Evolutionary conservation across 2,797 vertebrate genomes (phyloP).

Genomic region (Neomorphus geoffroyi): DNA sequence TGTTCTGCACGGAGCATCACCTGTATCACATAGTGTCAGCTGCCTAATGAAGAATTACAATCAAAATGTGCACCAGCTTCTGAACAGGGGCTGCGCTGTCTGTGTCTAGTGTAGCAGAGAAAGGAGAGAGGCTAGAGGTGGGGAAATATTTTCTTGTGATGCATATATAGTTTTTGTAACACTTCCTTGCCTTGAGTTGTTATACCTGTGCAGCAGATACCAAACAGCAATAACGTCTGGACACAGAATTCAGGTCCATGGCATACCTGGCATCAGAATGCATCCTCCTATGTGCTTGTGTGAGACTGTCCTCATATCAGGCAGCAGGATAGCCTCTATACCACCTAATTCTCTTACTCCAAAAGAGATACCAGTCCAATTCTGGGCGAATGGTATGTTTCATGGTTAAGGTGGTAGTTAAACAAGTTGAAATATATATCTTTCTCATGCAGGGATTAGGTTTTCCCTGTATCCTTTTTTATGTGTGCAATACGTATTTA

Average conservation of each 20-base stretch:
- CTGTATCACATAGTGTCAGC: neutral
- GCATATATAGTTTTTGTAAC: neutral
- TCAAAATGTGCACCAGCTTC: neutral
- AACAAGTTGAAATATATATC: neutral
- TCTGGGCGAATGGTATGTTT: neutral
- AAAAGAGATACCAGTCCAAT: neutral
- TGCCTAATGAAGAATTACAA: neutral
- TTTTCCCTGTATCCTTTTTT: neutral
- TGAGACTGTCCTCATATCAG: fast-evolving
- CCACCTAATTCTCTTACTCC: neutral
- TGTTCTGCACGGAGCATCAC: neutral
- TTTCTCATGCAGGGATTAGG: neutral
- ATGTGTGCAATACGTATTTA: neutral
- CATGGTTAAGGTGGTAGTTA: neutral
- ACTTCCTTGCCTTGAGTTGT: neutral
- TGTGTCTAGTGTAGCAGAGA: neutral
- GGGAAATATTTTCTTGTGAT: neutral
- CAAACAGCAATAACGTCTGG: neutral
- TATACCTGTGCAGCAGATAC: neutral
- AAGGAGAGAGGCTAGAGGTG: neutral
- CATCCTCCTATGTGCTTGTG: neutral
- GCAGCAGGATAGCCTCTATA: neutral
- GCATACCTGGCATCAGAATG: fast-evolving
- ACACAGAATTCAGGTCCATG: neutral
- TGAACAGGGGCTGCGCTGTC: neutral